Base-by-base conservation (phyloP, 2,797 vertebrate species). In the Hyperoplus lanceolatus region DNA sequence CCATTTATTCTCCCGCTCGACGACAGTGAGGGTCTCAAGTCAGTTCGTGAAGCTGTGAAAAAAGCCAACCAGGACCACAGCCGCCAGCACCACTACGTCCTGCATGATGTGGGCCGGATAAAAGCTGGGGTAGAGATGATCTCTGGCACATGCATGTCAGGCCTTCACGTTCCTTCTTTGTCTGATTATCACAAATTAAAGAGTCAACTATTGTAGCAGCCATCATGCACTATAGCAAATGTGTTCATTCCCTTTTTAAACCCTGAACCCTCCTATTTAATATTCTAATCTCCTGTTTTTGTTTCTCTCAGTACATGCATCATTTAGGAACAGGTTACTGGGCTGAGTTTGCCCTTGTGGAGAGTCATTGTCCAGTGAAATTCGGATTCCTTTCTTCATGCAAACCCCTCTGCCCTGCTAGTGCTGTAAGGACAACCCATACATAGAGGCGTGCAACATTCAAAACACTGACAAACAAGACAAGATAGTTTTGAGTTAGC, bases 391-490 rank as follows among this genome's bases (percentile, higher is more conserved):
- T 0, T 4, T 18, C 3, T 6, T 12, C 5, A 1, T 90, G 88
- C 39, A 5, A 0, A 13, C 76, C 80, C 0, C 54, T 85, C 1
- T 87, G 84, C 38, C 48, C 70, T n/a, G 48, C 80, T 55, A 81
- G 82, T 85, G 86, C 88, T 43, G 88, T 87, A 70, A 87, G 88
- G 75, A 55, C 0, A 59, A 54, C 12, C 45, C 7, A 48, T 21
- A 50, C 41, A 39, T 3, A 11, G 8, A 62, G 29, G 36, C 29
- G 3, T 29, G 29, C 29, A 29, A 29, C 29, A 29, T 29, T 29
- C 29, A 29, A 29, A 29, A 29, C 29, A 29, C 29, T 29, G 29
- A 29, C 29, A 29, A 29, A 29, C 29, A 29, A 29, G 29, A 29
- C 29, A 21, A 21, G 21, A 21, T 21, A 29, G 29, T 29, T 29